Base-by-base conservation (phyloP, 2,113 vertebrate species). In the Laterallus jamaicensis region DNA sequence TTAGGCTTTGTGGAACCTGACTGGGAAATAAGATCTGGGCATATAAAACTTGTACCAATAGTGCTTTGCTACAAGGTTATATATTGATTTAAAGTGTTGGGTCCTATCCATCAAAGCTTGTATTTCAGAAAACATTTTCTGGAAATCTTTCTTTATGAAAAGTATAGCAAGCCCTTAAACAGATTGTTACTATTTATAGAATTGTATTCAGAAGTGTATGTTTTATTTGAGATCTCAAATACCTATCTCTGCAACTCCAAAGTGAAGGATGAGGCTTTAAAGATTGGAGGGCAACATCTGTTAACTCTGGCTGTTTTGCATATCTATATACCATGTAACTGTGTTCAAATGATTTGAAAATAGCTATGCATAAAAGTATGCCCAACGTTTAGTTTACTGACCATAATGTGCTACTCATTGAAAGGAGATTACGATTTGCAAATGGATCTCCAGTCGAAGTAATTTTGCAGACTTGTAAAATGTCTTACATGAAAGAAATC, bases 401-500 rank as follows among this genome's bases (percentile, higher is more conserved):
- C 97, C 81, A 25, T 91, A 91, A 97, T 52, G 22, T 52, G 52
- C 35, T 90, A 64, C 62, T 96, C 59, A 82, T 17, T 94, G 52
- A 91, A 95, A 90, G 1, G 44, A 63, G 39, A 75, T 96, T 92
- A 66, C 89, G 49, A 74, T 96, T 98, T 97, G 94, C 97, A 98
- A 98, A 98, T 97, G 95, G 86, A 98, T 98, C 97, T 98, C 96
- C 97, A 97, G 96, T 98, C 97, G 98, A 96, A 98, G 93, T 96
- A 96, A 93, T 97, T 96, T 98, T 98, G 80, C 95, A 98, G 94
- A 96, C 73, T 50, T 95, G 71, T 97, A 81, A 92, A 97, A 97
- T 97, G 96, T 95, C 96, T 98, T 97, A 7, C 67, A 52, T 74
- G 81, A n/a, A 88, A 93, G 47, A 87, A 82, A 91, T 60, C 31